These are phyloP conservation scores for Endomychus coccineus DNA, from an alignment of 2,888 invertebrate species.

Conservation along the genomic window DNA sequence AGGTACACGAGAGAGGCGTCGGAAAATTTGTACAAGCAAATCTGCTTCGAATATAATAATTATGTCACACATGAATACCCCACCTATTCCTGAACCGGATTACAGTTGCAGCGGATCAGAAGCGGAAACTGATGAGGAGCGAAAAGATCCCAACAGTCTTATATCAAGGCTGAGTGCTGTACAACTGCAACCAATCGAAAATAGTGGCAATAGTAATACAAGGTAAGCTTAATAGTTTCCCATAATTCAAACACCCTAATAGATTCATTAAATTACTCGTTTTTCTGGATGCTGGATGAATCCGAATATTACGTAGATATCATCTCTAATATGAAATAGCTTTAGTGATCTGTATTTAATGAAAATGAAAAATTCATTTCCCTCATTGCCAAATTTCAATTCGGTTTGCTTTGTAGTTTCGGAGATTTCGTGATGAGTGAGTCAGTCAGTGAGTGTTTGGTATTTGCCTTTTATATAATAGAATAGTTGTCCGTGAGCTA, in stretches of 20 bases:
- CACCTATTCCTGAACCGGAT: constrained; percentile 88
- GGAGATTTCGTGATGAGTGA: no score
- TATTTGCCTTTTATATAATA: no score
- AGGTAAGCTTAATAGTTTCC: constrained; percentile 49
- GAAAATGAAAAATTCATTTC: no score
- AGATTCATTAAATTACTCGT: no score
- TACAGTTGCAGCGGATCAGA: constrained; percentile 85
- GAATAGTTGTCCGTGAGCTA: no score
- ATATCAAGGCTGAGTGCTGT: constrained; percentile 40
- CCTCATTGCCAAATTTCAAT: no score
- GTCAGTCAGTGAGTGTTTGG: no score
- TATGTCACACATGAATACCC: constrained; percentile 40
- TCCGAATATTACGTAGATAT: no score
- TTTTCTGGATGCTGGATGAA: no score
- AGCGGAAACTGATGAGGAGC: constrained; percentile 47
- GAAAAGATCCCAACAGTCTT: constrained; percentile 50
- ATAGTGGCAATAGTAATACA: constrained; percentile 68
- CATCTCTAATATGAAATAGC: no score
- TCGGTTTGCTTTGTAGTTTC: no score
- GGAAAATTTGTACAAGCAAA: constrained; percentile 38
- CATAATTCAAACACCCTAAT: neutral
- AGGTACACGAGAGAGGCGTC: constrained; percentile 41
- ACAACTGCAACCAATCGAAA: constrained; percentile 51
- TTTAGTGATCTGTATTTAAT: no score
- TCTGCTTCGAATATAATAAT: constrained; percentile 40